Evolutionary conservation across 1,140 invertebrate species (phyloP), one percentile per base, ranked within the genome.

Genomic region (Thalassaphorura encarpata): DNA sequence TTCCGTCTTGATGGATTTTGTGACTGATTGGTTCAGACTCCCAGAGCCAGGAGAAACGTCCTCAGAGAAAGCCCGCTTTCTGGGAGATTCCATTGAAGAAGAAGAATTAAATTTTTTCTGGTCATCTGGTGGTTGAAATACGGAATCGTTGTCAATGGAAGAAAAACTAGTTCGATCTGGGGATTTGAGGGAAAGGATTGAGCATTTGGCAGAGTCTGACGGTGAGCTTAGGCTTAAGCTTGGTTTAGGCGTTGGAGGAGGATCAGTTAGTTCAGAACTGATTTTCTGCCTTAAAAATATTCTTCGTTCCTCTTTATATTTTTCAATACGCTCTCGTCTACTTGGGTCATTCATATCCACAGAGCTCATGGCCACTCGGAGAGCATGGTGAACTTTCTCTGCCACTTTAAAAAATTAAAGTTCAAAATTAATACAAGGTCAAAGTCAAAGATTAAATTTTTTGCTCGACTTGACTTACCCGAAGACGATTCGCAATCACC

Each of bases 251-350:
- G n/a, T n/a, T n/a, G n/a, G n/a, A n/a, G n/a, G n/a, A 26, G 69
- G 67, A 63, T 78, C 78, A 45, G 77, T 72, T 56, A 78, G 76
- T 66, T 92, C 87, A 0, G 84, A 84, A 52, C 84, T 82, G 66
- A 87, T 88, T 70, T 90, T 91, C 66, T 92, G 87, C 27, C 87
- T 77, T 21, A 93, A 69, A 66, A 88, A 87, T 50, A 81, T 83
- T 51, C 89, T 75, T n/a, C 89, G 74, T 68, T 92, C 89, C 69
- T 91, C 87, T 73, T 94, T 94, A 67, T 92, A 92, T 67, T 85
- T 84, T 69, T 91, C 87, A 60, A 92, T 92, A 40, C 87, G 71
- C 67, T 87, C 84, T 26, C 84, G 71, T 57, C 84, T 74, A 2
- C 69, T 67, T 1, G 77, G 76, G 64, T 78, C 77, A 28, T 75